Base-by-base conservation (phyloP, 1,140 invertebrate genomes). In the Pristionchus pacificus region DNA sequence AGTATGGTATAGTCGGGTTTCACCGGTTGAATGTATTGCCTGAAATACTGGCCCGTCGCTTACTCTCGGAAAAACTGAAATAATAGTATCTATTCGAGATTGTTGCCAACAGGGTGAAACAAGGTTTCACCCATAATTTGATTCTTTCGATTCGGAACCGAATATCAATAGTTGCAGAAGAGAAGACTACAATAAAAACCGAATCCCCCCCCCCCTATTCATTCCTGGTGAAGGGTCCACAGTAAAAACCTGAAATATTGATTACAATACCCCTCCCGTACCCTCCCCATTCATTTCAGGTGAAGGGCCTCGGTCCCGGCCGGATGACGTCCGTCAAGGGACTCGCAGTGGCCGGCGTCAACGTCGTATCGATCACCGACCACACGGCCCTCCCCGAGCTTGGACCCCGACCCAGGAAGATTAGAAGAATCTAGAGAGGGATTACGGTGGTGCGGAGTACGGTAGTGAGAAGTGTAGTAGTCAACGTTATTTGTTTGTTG, bases 291-390 rank as follows among this genome's bases (percentile, higher is more conserved):
- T 61, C 13, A 19, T 68, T 69, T 19, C 27, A 69, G n/a, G 74
- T 83, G 25, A 80, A 76, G 60, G 83, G 83, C 24, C 66, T 85
- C 60, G 83, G 83, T 25, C 83, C 84, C 29, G 80, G 83, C 58
- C 66, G 89, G 91, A 83, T 84, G 79, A 77, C 80, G 69, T 89
- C 92, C n/a, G 89, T 97, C 38, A 96, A 95, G 88, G 94, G 93
- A 2, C 83, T 97, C 19, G 89, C 93, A 85, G 91, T 94, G 89
- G 89, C 90, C 65, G 93, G 93, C 6, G 77, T 96, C 24, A 88
- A 93, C 71, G 90, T 97, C 70, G 87, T 95, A 25, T 95, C 93
- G 15, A 88, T 97, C 25, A 94, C 93, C 3, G 94, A 97, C 84
- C 88, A 86, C 72, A 96, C 94, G 1, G 88, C 86, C 74, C 89